These are phyloP conservation scores for Heliothis subflexa DNA, from an alignment of 1,140 invertebrate species.

Conservation along the genomic window DNA sequence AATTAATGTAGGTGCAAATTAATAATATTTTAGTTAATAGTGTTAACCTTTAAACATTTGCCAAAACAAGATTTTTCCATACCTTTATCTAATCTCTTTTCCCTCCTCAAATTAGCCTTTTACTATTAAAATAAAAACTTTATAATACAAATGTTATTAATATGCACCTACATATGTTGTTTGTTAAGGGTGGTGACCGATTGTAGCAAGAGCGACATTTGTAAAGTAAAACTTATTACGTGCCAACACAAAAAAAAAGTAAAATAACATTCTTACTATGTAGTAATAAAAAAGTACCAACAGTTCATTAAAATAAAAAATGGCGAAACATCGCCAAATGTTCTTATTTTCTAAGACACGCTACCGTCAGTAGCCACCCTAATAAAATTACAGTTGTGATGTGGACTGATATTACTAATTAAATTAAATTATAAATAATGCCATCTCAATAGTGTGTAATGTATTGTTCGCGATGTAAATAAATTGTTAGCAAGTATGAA, in stretches of 20 bases:
- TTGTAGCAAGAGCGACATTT: background rate
- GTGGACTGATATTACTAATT: slow-evolving; percentile 68
- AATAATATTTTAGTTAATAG: background rate
- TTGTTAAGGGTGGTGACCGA: slow-evolving; percentile 5
- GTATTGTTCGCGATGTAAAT: slow-evolving; percentile 58
- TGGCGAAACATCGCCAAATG: background rate
- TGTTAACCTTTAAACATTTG: slow-evolving; percentile 3
- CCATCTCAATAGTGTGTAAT: slow-evolving; percentile 59
- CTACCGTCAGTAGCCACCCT: slow-evolving; percentile 7
- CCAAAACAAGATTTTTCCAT: background rate
- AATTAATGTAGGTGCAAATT: background rate
- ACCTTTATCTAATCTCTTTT: background rate
- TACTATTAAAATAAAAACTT: background rate
- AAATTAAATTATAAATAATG: slow-evolving; percentile 59
- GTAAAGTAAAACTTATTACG: too few species aligned
- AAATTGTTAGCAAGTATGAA: slow-evolving; percentile 44
- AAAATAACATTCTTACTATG: too few species aligned
- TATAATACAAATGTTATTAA: background rate
- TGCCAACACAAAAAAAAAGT: too few species aligned
- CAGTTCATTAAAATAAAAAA: too few species aligned
- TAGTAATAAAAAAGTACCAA: too few species aligned
- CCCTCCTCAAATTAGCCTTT: background rate
- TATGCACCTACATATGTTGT: background rate
- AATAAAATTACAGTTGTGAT: slow-evolving; percentile 57
- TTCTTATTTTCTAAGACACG: background rate